These are phyloP conservation scores for Syrista parreyssii DNA, from an alignment of 2,888 invertebrate species.

Conservation along the genomic window DNA sequence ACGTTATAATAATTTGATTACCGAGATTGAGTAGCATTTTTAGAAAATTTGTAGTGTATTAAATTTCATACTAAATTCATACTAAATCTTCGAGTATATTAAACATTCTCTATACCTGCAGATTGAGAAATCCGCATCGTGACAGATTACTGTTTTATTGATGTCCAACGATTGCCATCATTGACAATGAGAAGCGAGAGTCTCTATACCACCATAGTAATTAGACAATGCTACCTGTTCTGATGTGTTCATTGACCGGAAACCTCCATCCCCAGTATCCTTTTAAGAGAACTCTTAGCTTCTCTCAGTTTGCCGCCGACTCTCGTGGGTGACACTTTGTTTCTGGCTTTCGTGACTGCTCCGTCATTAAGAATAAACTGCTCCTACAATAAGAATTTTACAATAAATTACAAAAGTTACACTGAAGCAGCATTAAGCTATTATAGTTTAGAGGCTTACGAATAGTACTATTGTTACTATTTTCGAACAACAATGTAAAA, in stretches of 20 bases:
- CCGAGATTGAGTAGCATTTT: background rate
- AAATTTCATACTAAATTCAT: too few relatives aligned
- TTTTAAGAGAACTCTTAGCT: background rate
- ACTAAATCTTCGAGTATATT: background rate
- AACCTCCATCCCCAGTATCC: background rate
- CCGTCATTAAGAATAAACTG: background rate
- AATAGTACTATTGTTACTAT: background rate
- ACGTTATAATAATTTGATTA: background rate
- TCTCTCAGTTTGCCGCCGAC: conserved; percentile 47
- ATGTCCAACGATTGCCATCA: background rate
- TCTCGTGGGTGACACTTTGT: conserved; percentile 46
- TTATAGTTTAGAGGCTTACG: background rate
- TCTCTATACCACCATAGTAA: background rate
- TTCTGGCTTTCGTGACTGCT: conserved; percentile 11
- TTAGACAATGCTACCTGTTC: background rate
- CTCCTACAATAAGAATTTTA: background rate
- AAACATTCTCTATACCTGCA: background rate
- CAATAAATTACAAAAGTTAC: background rate
- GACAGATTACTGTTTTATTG: background rate
- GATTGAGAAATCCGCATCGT: background rate
- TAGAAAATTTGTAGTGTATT: background rate
- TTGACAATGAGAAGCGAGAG: background rate
- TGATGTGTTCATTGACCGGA: background rate
- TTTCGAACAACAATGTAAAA: background rate
- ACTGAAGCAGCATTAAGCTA: background rate